Evolutionary conservation across 2,113 vertebrate genomes (phyloP).

Genomic region (Siniperca chuatsi): DNA sequence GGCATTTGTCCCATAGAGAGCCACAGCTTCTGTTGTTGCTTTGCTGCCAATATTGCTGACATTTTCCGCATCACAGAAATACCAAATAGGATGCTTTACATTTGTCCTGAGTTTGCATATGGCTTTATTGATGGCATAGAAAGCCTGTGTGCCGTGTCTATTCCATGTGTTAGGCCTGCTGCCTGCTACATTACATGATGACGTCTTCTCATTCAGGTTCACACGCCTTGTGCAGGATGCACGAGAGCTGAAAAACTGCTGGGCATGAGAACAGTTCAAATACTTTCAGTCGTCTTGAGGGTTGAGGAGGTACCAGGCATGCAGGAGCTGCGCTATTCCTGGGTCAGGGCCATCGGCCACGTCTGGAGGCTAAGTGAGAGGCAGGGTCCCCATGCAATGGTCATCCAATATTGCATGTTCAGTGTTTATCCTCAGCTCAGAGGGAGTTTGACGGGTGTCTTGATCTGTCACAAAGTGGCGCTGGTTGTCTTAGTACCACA

Average conservation of each 20-base stretch:
- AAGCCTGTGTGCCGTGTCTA: background rate
- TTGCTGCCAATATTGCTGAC: background rate
- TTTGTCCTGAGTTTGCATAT: background rate
- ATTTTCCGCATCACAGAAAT: background rate
- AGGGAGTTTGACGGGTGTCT: background rate
- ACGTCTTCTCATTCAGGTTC: background rate
- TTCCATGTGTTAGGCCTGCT: background rate
- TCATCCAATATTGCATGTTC: background rate
- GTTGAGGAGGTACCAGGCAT: too few relatives aligned
- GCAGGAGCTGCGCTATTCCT: background rate
- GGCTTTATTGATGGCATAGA: background rate
- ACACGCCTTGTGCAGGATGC: background rate
- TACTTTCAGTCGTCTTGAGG: background rate
- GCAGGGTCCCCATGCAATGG: background rate
- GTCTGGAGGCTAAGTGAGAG: background rate
- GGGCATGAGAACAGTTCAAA: background rate
- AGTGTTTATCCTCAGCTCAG: background rate
- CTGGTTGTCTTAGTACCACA: conserved; percentile 1
- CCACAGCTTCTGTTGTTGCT: background rate
- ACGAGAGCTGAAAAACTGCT: background rate
- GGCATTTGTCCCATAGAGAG: background rate
- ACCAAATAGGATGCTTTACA: background rate
- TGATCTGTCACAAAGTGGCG: conserved; percentile 46
- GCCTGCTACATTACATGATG: background rate
- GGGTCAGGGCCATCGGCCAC: background rate